Base-by-base conservation (phyloP, 2,888 invertebrate genomes). In the Ommatoiulus sabulosus region DNA sequence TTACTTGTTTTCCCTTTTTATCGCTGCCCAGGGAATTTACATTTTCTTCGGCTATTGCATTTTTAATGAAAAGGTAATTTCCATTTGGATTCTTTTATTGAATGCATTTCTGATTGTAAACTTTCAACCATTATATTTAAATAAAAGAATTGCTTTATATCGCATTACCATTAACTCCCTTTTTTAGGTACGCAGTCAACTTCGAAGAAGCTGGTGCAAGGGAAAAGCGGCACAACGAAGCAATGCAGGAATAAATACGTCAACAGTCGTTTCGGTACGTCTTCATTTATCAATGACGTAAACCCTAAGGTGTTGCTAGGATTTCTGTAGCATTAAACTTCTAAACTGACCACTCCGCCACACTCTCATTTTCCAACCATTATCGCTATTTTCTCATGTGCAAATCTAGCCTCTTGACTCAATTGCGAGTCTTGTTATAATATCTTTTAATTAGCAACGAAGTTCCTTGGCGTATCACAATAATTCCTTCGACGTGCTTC, bases 41-140 rank as follows among this genome's bases (percentile, higher is more conserved):
- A 96, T 97, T 87, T 94, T 97, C 84, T 94, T 97, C 24, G 97
- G 97, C 0, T 97, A 97, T 92, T 96, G 97, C 92, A 95, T 97
- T 90, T 95, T 97, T 90, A 98, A 97, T 91, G 95, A 88, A 88
- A 89, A 89, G 88, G 89, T 89, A 35, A 35, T 35, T 35, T 35
- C 20, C 35, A 46, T 84, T 88, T 7, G 10, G 52, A 88, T 44
- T 35, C 0, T 35, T 48, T 84, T 52, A 3, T 7, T 20, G 1
- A 52, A 20, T 52, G 7, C 6, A 20, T 52, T 52, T 57, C 20
- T 44, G n/a, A 10, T 6, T 43, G 72, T 35, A 2, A 57, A 43
- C n/a, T 46, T 15, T 20, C 52, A 2, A 1, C 48, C 8, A 35
- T 35, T 1, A 35, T 35, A 35, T 35, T 35, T 35, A 35, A 35